Evolutionary conservation across 2,888 invertebrate genomes (phyloP).

Genomic region (Parnassius smintheus): DNA sequence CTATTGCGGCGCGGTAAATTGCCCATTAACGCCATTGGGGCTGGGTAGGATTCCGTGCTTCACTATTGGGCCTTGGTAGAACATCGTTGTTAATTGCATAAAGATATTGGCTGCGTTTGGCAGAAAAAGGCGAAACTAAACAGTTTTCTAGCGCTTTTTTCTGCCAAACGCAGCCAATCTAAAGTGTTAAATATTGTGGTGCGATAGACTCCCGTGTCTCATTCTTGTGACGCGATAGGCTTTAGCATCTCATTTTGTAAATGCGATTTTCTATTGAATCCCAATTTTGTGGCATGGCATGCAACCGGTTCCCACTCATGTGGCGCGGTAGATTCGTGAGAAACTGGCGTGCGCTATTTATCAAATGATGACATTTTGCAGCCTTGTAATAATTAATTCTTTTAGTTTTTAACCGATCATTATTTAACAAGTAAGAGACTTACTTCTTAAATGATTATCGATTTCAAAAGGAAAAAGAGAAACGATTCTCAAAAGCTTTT

Average conservation of each 20-base stretch:
- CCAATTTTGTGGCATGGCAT: neutral
- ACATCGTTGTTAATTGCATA: neutral
- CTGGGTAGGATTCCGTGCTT: conserved; percentile 17
- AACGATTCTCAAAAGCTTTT: too few species aligned
- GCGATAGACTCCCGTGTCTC: conserved; percentile 56
- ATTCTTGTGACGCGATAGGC: conserved; percentile 57
- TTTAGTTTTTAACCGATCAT: neutral
- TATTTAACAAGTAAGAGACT: neutral
- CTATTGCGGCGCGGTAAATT: conserved; percentile 74
- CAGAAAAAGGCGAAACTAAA: too few species aligned
- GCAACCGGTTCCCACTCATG: neutral
- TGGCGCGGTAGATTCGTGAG: conserved; percentile 1
- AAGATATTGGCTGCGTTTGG: too few species aligned
- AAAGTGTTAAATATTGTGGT: conserved; percentile 61
- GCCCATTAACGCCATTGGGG: conserved; percentile 38
- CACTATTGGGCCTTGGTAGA: conserved; percentile 28
- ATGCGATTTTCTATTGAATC: conserved; percentile 30
- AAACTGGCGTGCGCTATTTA: conserved; percentile 15
- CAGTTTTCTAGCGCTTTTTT: too few species aligned
- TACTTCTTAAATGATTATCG: too few species aligned
- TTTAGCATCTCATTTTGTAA: conserved; percentile 35
- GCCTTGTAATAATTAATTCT: neutral
- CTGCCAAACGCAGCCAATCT: neutral
- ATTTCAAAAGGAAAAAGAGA: too few species aligned
- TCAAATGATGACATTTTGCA: conserved; percentile 17